These are phyloP conservation scores for Linepithema humile DNA, from an alignment of 1,140 invertebrate species.

Conservation along the genomic window DNA sequence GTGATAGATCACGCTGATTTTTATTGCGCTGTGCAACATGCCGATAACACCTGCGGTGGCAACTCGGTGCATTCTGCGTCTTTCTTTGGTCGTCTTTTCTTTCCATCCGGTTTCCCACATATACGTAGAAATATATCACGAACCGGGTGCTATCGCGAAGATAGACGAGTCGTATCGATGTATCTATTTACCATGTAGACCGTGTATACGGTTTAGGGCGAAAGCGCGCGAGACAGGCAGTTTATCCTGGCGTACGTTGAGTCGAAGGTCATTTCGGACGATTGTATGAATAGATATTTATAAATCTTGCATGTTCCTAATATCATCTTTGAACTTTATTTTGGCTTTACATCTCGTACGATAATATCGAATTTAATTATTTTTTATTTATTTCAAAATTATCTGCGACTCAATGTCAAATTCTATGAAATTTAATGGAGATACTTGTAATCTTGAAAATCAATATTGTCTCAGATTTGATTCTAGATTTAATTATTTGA, in stretches of 20 bases:
- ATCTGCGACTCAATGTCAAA: neutral
- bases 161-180: neutral
- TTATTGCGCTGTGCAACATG: constrained; percentile 17
- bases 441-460: no score
- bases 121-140: constrained; percentile 15
- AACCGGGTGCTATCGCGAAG: constrained; percentile 10
- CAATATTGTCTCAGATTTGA: neutral
- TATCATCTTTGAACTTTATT: neutral
- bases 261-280: neutral
- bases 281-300: neutral
- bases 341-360: no score
- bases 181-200: neutral
- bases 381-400: neutral
- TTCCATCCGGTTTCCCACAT: neutral
- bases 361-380: neutral
- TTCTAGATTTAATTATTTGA: neutral
- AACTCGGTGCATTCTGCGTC: neutral
- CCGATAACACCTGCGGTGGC: constrained; percentile 25
- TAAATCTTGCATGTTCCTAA: neutral
- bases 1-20: constrained; percentile 26
- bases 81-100: constrained; percentile 6
- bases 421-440: constrained; percentile 1
- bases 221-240: neutral
- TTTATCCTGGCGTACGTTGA: neutral
- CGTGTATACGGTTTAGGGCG: neutral